Percentiles rank a stretch among this genome's conserved stretches.
phyloP scores from a whole-genome alignment of 2,113 vertebrate species.

The Odobenus rosmarus region DNA sequence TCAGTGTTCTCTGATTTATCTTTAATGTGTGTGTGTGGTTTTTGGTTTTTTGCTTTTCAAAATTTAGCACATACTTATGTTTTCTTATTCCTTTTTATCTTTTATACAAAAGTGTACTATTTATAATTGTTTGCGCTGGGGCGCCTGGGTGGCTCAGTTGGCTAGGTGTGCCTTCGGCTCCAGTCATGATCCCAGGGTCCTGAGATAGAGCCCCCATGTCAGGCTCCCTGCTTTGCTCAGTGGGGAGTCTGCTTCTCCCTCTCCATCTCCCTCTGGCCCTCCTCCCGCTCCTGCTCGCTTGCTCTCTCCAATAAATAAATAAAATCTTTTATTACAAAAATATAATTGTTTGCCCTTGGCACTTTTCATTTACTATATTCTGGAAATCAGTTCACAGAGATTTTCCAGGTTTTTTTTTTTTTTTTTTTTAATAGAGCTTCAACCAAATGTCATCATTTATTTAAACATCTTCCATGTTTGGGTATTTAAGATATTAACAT shows the following conservation, averaged over 20 bases:
- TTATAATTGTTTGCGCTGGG: background rate
- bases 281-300: too few species aligned
- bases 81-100: background rate
- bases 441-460: background rate
- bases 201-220: background rate
- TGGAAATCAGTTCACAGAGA: background rate
- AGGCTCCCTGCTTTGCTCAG: background rate
- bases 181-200: background rate
- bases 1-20: background rate
- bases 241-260: background rate
- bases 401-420: background rate
- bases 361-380: constrained; percentile 6
- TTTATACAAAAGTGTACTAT: background rate
- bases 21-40: background rate
- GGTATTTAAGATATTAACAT: background rate
- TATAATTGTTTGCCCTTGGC: background rate
- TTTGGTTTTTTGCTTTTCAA: background rate
- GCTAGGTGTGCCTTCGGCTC: background rate
- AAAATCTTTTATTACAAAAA: background rate
- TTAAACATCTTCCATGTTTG: background rate
- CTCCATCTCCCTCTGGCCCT: background rate
- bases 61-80: background rate
- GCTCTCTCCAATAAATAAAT: background rate
- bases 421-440: background rate
- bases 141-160: background rate